Evolutionary conservation across 1,140 invertebrate genomes (phyloP).

Genomic region (Micrasema longulum): DNA sequence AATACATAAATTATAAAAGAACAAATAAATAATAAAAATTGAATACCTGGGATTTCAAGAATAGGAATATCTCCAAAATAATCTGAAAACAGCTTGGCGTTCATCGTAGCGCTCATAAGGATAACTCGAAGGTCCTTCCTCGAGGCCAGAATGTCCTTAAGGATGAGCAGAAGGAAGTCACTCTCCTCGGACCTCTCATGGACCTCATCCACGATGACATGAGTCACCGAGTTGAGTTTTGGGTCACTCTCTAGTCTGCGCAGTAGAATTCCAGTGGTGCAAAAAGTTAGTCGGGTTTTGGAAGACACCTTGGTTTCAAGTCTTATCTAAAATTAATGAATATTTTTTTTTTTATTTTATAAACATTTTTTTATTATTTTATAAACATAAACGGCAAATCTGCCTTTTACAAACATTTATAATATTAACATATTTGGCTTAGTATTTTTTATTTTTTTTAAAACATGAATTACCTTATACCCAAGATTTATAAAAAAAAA

Average conservation of each 20-base stretch:
- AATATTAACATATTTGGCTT: too few species aligned
- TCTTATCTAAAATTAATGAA: constrained; percentile 59
- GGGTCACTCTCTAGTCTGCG: constrained; percentile 83
- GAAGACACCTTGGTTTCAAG: constrained; percentile 81
- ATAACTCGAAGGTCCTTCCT: constrained; percentile 84
- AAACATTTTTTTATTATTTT: too few species aligned
- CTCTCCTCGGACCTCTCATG: constrained; percentile 92
- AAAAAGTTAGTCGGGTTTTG: constrained; percentile 87
- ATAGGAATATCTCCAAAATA: constrained; percentile 81
- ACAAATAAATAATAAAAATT: constrained; percentile 6
- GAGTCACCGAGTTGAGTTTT: constrained; percentile 76
- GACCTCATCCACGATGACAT: constrained; percentile 91
- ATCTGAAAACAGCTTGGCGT: constrained; percentile 81
- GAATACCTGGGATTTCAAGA: constrained; percentile 77
- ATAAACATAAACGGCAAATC: too few species aligned
- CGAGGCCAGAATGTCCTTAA: constrained; percentile 78
- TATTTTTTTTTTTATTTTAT: too few species aligned
- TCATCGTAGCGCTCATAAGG: constrained; percentile 90
- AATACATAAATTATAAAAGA: too few species aligned
- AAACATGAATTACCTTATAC: too few species aligned
- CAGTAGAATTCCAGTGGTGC: constrained; percentile 91
- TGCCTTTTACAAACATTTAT: too few species aligned
- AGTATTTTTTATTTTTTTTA: too few species aligned
- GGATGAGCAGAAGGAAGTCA: constrained; percentile 84
- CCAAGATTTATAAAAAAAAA: too few species aligned